Evolutionary conservation across 2,113 vertebrate genomes (phyloP).

Genomic region (Rhabdomys dilectus): DNA sequence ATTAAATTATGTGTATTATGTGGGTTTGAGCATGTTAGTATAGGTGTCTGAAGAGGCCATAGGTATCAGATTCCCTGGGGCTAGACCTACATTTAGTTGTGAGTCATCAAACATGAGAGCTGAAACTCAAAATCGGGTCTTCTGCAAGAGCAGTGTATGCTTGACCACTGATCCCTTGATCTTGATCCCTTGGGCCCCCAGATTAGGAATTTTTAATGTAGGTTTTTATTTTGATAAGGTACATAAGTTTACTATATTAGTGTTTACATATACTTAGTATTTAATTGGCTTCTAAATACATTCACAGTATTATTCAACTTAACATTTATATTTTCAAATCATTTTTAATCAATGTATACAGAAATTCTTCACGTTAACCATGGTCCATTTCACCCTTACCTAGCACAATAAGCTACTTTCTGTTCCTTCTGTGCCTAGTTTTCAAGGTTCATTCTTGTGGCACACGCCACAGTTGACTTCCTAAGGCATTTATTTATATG

Average conservation of each 20-base stretch:
- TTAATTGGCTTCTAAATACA: neutral
- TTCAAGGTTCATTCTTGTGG: neutral
- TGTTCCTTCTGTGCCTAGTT: conserved; percentile 14
- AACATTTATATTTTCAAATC: neutral
- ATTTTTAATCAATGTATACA: neutral
- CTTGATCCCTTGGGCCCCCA: neutral
- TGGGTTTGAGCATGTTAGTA: neutral
- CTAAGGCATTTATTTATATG: neutral
- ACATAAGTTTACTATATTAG: neutral
- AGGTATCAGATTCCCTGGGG: neutral
- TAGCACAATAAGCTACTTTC: neutral
- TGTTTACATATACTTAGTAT: neutral
- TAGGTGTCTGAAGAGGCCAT: neutral
- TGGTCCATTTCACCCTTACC: neutral
- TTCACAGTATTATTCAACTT: neutral
- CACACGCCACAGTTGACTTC: conserved; percentile 18
- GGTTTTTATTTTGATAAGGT: neutral
- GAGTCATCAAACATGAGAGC: neutral
- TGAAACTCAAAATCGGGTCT: neutral
- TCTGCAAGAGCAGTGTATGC: neutral
- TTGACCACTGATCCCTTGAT: neutral
- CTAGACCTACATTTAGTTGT: neutral
- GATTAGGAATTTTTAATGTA: conserved; percentile 2
- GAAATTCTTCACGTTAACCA: neutral
- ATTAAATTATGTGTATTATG: neutral